A percentile compares a stretch with the other conserved stretches of the same genome.
Conservation (phyloP, 2,888 invertebrate species). For the Sarcophaga rosellei region DNA sequence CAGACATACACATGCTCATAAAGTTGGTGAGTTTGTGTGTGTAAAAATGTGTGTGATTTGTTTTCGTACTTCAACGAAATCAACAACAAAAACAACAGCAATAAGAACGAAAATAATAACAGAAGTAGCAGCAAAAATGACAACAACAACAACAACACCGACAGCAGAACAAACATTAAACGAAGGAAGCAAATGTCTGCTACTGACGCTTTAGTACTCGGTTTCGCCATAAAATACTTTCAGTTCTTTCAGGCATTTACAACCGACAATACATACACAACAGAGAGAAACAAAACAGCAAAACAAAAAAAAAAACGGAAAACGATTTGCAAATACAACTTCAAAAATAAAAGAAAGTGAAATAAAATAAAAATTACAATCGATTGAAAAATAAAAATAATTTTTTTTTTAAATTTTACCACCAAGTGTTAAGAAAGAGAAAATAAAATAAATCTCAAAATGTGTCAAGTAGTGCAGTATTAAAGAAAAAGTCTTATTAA, state of each 20-base stretch:
- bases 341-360: slow-evolving; percentile 2
- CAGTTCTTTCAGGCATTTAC: slow-evolving; percentile 69
- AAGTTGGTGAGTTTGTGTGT: slow-evolving; percentile 13
- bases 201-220: slow-evolving; percentile 69
- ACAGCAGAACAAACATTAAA: slow-evolving; percentile 35
- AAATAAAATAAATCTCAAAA: background rate
- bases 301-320: slow-evolving; percentile 1
- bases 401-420: background rate
- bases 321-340: background rate
- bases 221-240: slow-evolving; percentile 68
- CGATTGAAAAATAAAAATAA: background rate
- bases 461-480: background rate
- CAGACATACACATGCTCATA: background rate
- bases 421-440: background rate
- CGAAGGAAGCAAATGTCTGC: slow-evolving; percentile 53
- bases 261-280: slow-evolving; percentile 61
- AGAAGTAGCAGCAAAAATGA: slow-evolving; percentile 14
- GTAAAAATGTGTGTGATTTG: background rate
- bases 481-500: background rate
- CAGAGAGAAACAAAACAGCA: background rate
- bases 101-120: slow-evolving; percentile 30
- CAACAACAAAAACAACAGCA: slow-evolving; percentile 29
- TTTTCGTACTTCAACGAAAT: slow-evolving; percentile 22
- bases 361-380: slow-evolving; percentile 2
- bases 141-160: slow-evolving; percentile 25